These are phyloP conservation scores for Corythornis cristatus DNA, from an alignment of 2,113 vertebrate genomes.

Conservation along the genomic window DNA sequence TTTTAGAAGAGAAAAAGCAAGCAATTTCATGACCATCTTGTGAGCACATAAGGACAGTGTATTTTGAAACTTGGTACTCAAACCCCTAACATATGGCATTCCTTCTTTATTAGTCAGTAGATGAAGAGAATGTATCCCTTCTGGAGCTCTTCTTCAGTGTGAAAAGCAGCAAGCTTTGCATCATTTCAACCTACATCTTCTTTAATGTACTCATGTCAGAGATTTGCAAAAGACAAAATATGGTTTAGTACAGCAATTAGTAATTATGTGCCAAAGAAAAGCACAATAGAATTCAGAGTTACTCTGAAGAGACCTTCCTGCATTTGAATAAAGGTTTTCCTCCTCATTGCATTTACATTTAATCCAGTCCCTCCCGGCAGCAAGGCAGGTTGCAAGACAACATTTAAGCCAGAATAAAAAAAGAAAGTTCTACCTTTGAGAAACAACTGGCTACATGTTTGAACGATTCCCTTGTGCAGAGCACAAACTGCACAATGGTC, in stretches of 20 bases:
- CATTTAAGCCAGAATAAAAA: not conserved
- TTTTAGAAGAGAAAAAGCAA: not conserved
- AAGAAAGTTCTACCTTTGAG: not conserved
- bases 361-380: not conserved
- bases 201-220: not conserved
- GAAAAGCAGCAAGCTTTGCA: not conserved
- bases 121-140: not conserved
- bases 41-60: not conserved
- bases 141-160: not conserved
- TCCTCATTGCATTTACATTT: not conserved
- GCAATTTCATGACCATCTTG: not conserved
- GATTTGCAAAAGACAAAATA: not conserved
- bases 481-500: fast-evolving
- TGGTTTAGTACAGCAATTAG: not conserved
- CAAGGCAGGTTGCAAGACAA: not conserved
- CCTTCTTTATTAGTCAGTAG: not conserved
- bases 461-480: not conserved
- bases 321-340: not conserved
- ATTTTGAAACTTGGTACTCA: not conserved
- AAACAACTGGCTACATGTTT: not conserved
- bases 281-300: not conserved
- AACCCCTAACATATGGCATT: not conserved
- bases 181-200: not conserved
- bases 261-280: not conserved
- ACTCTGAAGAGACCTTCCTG: not conserved